Percentiles rank a stretch among this genome's conserved stretches.
Conservation (phyloP, 2,113 vertebrate species). For the Pristiophorus japonicus region DNA sequence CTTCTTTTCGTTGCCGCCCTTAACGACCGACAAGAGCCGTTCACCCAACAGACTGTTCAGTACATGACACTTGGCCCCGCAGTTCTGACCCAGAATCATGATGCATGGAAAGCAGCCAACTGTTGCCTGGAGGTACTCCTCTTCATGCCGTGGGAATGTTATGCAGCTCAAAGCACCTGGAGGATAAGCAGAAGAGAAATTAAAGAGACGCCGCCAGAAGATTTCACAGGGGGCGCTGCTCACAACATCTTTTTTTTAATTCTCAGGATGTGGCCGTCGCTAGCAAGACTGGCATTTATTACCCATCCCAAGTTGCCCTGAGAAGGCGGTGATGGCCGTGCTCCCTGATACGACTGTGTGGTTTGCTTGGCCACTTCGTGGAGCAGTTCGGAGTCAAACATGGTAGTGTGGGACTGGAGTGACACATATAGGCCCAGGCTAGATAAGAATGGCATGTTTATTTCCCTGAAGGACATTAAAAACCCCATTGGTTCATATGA, state of each 20-base stretch:
- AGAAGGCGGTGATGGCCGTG: not conserved
- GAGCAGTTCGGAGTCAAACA: not conserved
- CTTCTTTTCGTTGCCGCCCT: constrained; percentile 51
- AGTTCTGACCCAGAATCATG: constrained; percentile 83
- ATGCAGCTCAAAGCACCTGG: constrained; percentile 76
- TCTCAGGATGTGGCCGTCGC: not conserved
- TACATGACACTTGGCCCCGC: constrained; percentile 74
- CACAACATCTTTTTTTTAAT: not conserved
- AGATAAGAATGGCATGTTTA: not conserved
- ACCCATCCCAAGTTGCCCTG: no score
- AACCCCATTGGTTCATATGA: not conserved
- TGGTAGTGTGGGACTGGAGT: not conserved
- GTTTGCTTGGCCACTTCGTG: not conserved
- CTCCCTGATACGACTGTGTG: not conserved
- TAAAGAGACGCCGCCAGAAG: not conserved
- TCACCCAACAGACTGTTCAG: constrained; percentile 83
- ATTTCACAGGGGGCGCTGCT: not conserved
- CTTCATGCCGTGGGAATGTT: constrained; percentile 77
- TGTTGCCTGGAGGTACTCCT: constrained; percentile 77
- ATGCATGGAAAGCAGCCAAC: constrained; percentile 77
- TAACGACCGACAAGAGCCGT: constrained; percentile 67
- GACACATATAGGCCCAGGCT: not conserved
- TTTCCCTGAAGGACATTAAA: not conserved
- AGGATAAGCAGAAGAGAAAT: constrained; percentile 31
- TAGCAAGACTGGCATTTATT: not conserved